phyloP scores from a whole-genome alignment of 2,888 invertebrate genomes.

The Macrophya annulata region DNA sequence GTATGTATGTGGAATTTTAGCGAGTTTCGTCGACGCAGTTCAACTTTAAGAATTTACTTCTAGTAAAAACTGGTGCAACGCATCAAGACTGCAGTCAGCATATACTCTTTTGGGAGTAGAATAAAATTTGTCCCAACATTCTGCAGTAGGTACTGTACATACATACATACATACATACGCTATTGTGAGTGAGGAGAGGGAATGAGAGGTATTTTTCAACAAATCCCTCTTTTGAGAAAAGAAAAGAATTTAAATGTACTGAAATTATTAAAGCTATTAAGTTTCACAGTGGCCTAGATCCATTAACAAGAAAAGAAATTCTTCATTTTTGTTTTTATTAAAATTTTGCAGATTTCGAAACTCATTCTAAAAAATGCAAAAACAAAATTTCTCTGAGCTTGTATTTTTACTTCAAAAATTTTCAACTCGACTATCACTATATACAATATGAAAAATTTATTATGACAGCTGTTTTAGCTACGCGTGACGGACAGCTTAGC shows the following conservation, averaged over 20 bases:
- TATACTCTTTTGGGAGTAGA: background rate
- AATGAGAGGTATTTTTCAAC: background rate
- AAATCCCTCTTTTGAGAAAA: background rate
- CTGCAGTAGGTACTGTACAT: background rate
- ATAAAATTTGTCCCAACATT: slow-evolving; percentile 4
- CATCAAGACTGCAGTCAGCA: background rate
- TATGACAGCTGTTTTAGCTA: background rate
- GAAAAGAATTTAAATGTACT: background rate
- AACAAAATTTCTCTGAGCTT: background rate
- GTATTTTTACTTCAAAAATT: background rate
- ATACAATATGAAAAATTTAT: background rate
- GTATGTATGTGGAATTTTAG: background rate
- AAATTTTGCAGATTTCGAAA: background rate
- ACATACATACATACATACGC: background rate
- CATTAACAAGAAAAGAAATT: background rate
- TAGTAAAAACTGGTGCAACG: background rate
- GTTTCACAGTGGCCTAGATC: background rate
- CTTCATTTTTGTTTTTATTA: background rate
- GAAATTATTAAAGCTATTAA: slow-evolving; percentile 7
- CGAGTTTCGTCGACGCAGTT: background rate
- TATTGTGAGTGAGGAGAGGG: background rate
- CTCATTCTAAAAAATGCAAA: background rate
- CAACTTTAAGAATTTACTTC: slow-evolving; percentile 22
- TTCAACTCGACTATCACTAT: background rate
- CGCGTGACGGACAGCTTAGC: no score